These are phyloP conservation scores for Myotis lucifugus DNA, from an alignment of 2,113 vertebrate genomes.

Conservation along the genomic window DNA sequence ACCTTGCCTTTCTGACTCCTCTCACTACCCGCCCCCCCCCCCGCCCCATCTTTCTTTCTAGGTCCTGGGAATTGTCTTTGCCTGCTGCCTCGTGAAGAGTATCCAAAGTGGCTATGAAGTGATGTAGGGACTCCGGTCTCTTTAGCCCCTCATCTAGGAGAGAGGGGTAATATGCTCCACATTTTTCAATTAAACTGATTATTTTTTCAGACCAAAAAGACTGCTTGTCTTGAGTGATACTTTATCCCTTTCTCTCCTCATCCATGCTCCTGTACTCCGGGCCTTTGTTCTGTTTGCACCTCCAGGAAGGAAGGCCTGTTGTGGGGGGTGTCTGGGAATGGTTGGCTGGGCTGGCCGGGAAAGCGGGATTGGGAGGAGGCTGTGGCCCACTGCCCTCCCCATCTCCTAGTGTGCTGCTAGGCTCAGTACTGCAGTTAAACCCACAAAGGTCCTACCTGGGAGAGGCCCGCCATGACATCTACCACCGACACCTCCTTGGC, in stretches of 20 bases:
- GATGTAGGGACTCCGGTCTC: constrained; percentile 86
- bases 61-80: constrained; percentile 91
- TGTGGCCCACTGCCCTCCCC: not conserved
- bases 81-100: constrained; percentile 92
- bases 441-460: not conserved
- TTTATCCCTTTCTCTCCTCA: not conserved
- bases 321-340: not conserved
- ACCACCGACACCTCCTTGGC: not conserved
- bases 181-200: constrained; percentile 80
- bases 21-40: not conserved
- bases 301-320: not conserved
- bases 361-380: not conserved
- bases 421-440: not conserved
- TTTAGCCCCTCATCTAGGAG: constrained; percentile 14
- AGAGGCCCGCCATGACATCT: not conserved
- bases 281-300: not conserved
- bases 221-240: constrained; percentile 10
- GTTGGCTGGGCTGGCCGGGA: not conserved
- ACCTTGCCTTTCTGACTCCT: not conserved
- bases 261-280: not conserved
- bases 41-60: constrained; percentile 62
- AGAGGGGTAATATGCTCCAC: constrained; percentile 33
- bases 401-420: not conserved
- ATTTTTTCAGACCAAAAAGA: constrained; percentile 78
- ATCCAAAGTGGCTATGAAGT: constrained; percentile 95